Base-by-base conservation (phyloP, 2,797 vertebrate species). In the Cheirogaleus major region DNA sequence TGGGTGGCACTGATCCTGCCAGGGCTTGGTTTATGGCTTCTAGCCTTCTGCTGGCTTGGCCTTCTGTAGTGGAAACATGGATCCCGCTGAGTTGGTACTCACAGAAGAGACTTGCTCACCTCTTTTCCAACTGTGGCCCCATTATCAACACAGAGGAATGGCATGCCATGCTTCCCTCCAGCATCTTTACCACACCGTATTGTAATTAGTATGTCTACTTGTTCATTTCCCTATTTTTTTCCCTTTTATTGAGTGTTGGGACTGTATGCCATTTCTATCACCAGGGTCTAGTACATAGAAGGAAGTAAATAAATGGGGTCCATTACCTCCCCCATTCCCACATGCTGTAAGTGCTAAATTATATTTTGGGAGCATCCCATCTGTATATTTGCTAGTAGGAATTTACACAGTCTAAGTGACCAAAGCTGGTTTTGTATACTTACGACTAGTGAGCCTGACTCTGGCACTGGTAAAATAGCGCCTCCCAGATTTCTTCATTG, bases 31-130 rank as follows among this genome's bases (percentile, higher is more conserved):
- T 97, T 83, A 96, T 97, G 73, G 97, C 96, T 94, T 97, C 97
- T 78, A 97, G 95, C 90, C 96, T 96, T 65, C 96, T 97, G 94
- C 76, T 95, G 80, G 91, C 93, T 55, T 95, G 93, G 73, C 91
- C 90, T 91, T 95, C 98, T 98, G 93, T 45, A 95, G 95, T 48
- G 83, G 93, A 93, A 97, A 97, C 85, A 97, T 69, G 82, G 85
- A 67, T 23, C 10, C 63, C 73, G 50, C 90, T 90, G 80, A 97
- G 95, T 84, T 92, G 86, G 35, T 63, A 83, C 75, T 72, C 67
- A 55, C 27, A n/a, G 35, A 82, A 63, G 67, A 86, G 57, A 35
- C 85, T 30, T 23, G 6, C 30, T 89, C 87, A 78, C 83, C 85
- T 75, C 75, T 82, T 96, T 95, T 85, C 92, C 73, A 95, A 4